These are phyloP conservation scores for Trididemnum miniatum DNA, from an alignment of 23 tunicate species.

Conservation along the genomic window DNA sequence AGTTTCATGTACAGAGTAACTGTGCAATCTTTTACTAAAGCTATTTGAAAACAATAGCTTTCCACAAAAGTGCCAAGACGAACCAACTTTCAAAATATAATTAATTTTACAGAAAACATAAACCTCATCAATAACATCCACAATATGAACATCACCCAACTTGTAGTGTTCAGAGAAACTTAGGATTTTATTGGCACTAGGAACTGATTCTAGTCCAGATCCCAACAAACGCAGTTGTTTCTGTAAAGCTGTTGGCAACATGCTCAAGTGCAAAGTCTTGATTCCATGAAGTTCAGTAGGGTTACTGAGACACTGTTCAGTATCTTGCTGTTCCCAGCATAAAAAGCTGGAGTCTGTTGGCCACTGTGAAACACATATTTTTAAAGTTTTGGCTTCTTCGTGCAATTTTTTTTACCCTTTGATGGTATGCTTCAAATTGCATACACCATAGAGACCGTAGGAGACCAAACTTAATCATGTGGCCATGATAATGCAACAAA, in stretches of 20 bases:
- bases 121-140: not conserved
- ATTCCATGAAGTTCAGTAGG: not conserved
- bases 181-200: not conserved
- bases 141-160: conserved; percentile 16
- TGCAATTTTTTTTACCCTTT: conserved; percentile 1
- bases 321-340: conserved; percentile 21
- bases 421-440: conserved; percentile 21
- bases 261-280: not conserved
- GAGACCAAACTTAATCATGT: conserved; percentile 6
- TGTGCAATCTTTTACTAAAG: not conserved
- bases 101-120: conserved; percentile 11
- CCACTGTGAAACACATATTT: conserved; percentile 20
- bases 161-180: not conserved
- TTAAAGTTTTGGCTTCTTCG: conserved; percentile 18
- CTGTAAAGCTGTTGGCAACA: not conserved
- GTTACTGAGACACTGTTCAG: not conserved
- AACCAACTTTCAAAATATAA: not conserved
- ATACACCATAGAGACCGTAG: conserved; percentile 11
- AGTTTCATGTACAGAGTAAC: not conserved
- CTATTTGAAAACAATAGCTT: not conserved
- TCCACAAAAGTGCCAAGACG: not conserved
- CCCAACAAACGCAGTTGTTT: not conserved
- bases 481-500: conserved; percentile 7
- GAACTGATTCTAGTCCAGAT: not conserved
- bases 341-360: not conserved